Evolutionary conservation across 2,113 vertebrate genomes (phyloP).

Genomic region (Phyllostomus discolor): DNA sequence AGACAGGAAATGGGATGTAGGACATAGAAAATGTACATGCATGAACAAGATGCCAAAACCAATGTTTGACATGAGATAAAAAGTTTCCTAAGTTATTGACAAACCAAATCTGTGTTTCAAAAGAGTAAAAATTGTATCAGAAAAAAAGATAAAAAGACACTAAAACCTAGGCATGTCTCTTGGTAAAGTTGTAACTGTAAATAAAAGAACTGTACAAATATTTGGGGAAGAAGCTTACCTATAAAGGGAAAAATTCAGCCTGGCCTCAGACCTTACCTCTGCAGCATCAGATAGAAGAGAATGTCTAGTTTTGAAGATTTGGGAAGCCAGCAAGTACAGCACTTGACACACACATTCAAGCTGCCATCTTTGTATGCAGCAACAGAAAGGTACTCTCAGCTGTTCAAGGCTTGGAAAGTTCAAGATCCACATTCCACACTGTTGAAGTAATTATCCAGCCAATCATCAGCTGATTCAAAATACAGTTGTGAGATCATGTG

Average conservation of each 20-base stretch:
- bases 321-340: not conserved
- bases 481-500: not conserved
- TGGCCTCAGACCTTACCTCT: not conserved
- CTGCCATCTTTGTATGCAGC: not conserved
- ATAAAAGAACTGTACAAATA: not conserved
- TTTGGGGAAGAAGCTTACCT: not conserved
- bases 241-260: not conserved
- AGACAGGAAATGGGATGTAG: rapidly evolving
- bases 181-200: not conserved
- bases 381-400: not conserved
- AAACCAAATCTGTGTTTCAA: not conserved
- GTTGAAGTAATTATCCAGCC: not conserved
- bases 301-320: not conserved
- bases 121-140: not conserved
- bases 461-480: not conserved
- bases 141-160: not conserved
- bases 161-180: not conserved
- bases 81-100: not conserved
- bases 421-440: not conserved
- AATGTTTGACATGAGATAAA: not conserved
- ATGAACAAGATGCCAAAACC: not conserved
- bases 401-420: not conserved
- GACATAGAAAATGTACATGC: not conserved
- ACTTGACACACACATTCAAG: not conserved
- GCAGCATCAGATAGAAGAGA: not conserved